Evolutionary conservation across 2,113 vertebrate genomes (phyloP).

Genomic region (Baryphthengus martii): DNA sequence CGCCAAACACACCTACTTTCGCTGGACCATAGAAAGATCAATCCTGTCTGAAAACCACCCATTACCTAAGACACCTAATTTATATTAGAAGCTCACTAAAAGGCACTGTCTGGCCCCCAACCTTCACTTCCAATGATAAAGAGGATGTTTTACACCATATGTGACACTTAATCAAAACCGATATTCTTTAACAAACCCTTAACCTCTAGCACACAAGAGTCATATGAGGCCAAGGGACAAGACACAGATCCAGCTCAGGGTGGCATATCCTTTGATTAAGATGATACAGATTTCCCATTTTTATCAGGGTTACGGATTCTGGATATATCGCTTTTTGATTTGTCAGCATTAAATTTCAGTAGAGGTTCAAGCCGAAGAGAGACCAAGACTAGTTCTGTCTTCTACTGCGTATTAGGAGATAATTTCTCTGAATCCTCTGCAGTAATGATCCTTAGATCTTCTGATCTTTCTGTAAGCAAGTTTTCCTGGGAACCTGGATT

Average conservation of each 20-base stretch:
- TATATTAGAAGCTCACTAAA: constrained; percentile 76
- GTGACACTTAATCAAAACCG: constrained; percentile 83
- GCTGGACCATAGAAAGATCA: constrained; percentile 74
- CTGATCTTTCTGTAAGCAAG: constrained; percentile 73
- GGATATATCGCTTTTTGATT: constrained; percentile 75
- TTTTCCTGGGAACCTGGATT: constrained; percentile 69
- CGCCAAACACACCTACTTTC: constrained; percentile 65
- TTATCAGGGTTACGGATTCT: constrained; percentile 73
- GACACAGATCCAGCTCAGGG: constrained; percentile 69
- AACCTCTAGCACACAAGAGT: constrained; percentile 71
- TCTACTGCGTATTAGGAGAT: constrained; percentile 61
- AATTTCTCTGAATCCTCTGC: constrained; percentile 76
- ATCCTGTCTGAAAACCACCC: constrained; percentile 74
- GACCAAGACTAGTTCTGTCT: constrained; percentile 71
- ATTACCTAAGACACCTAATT: constrained; percentile 81
- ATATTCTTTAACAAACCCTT: constrained; percentile 81
- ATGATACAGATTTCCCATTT: constrained; percentile 75
- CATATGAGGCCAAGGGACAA: constrained; percentile 73
- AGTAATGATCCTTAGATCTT: constrained; percentile 69
- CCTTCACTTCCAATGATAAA: constrained; percentile 76
- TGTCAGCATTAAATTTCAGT: constrained; percentile 78
- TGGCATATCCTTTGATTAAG: constrained; percentile 80
- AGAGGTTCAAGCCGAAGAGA: constrained; percentile 73
- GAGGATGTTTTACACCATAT: constrained; percentile 76
- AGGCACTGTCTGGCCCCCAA: constrained; percentile 69